Evolutionary conservation across 2,888 invertebrate species (phyloP), one percentile per base, ranked within the genome.

Genomic region (Drosophila formosana): DNA sequence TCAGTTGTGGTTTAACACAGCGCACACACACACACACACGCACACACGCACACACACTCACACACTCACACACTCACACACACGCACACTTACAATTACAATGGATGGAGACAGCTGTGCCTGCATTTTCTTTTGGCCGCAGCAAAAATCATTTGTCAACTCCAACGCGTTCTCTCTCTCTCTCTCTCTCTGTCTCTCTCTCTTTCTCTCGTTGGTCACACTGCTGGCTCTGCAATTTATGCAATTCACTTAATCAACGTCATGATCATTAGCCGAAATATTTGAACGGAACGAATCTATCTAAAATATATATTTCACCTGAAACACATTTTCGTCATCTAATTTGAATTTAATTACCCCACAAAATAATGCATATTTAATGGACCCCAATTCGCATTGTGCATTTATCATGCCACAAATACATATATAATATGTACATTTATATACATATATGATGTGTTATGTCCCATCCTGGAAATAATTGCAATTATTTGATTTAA

Each of bases 1-100:
- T 72, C 84, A 75, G 74, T 79, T 83, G 87, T 79, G 88, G 88
- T 70, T 88, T 82, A 75, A 88, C 89, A 83, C 78, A 66, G 68
- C 45, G 53, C 47, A 18, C 62, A 53, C 56, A 51, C 62, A 53
- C 56, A 51, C 30, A 49, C 58, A 8, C 49, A 34, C 41, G 53
- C 45, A 25, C 57, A 53, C 51, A 51, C 30, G 43, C 55, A 8
- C 49, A 43, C 37, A 52, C 34, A 26, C 37, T 23, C 11, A 47
- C 53, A 25, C 43, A 11, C 32, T 25, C 41, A 47, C 39, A 45
- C 4, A 57, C 8, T 26, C 7, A 30, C 18, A 61, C 8, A 34
- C 11, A 4, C 34, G 1, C 37, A 2, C 11, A 37, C 37, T 37
- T 37, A 37, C 4, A 11, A n/a, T 37, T 41, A 28, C 28, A 28